Percentiles rank a stretch among this genome's conserved stretches.
Evolutionary conservation across 2,888 invertebrate genomes (phyloP).

Genomic region (Diarsia brunnea): DNA sequence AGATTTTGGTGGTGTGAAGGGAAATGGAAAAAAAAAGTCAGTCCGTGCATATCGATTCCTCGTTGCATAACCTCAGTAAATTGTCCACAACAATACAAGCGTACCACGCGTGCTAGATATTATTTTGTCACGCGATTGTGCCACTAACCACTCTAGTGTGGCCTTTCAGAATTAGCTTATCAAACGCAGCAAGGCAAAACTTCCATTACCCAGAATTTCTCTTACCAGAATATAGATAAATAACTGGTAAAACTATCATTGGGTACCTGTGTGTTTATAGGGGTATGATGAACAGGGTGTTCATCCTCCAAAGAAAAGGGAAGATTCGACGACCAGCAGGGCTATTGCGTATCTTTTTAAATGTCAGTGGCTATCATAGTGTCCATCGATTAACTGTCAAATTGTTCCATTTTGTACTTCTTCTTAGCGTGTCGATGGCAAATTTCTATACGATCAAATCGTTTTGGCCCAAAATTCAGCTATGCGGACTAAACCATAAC

Average conservation of each 20-base stretch:
- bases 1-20: not conserved
- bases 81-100: constrained; percentile 12
- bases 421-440: too few relatives aligned
- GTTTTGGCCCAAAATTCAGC: too few relatives aligned
- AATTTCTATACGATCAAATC: too few relatives aligned
- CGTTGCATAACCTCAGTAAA: constrained; percentile 38
- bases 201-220: too few relatives aligned
- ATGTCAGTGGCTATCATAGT: too few relatives aligned
- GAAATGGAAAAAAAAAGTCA: not conserved
- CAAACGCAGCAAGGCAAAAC: constrained; percentile 2
- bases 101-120: not conserved
- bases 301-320: not conserved
- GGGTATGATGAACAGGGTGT: too few relatives aligned
- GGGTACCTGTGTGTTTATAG: not conserved
- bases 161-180: constrained; percentile 16
- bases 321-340: not conserved
- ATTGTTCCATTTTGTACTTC: too few relatives aligned
- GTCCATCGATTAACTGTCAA: too few relatives aligned
- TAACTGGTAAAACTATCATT: not conserved
- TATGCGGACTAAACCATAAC: too few relatives aligned
- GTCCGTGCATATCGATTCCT: not conserved
- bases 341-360: too few relatives aligned
- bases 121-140: not conserved
- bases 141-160: too few relatives aligned
- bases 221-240: not conserved